Evolutionary conservation across 1,140 invertebrate species (phyloP).

Genomic region (Diachasmimorpha longicaudata): DNA sequence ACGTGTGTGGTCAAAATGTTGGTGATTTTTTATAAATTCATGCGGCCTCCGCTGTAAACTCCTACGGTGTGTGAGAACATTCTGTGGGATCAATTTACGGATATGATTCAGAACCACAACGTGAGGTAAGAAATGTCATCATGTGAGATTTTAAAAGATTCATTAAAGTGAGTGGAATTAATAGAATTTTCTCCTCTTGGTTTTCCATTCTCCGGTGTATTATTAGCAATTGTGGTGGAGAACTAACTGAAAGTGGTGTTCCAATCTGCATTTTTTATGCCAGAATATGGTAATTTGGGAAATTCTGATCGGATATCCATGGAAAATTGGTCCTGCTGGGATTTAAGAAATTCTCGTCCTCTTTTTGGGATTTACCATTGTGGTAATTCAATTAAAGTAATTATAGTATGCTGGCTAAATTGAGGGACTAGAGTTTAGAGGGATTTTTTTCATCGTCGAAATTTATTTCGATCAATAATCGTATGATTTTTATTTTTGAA

Average conservation of each 20-base stretch:
- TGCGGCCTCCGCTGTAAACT: neutral
- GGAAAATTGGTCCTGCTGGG: too few species aligned
- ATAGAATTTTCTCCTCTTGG: neutral
- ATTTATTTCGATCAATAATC: too few species aligned
- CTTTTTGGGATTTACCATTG: neutral
- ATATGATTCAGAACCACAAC: neutral
- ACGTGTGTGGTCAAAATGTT: constrained; percentile 7
- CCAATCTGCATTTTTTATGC: neutral
- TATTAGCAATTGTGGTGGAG: neutral
- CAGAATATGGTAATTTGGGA: neutral
- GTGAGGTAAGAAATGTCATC: neutral
- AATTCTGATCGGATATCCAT: too few species aligned
- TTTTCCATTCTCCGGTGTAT: neutral
- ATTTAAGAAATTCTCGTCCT: neutral
- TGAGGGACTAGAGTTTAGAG: too few species aligned
- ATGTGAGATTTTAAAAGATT: neutral
- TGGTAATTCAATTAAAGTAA: neutral
- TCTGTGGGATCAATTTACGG: constrained; percentile 1
- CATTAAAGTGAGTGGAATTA: neutral
- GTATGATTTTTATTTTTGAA: neutral
- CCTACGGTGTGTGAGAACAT: neutral
- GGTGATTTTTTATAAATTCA: neutral
- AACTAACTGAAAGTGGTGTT: neutral
- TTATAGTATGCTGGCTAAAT: too few species aligned
- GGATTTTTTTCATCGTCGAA: neutral